These are phyloP conservation scores for Latheticus oryzae DNA, from an alignment of 2,888 invertebrate species.

Conservation along the genomic window DNA sequence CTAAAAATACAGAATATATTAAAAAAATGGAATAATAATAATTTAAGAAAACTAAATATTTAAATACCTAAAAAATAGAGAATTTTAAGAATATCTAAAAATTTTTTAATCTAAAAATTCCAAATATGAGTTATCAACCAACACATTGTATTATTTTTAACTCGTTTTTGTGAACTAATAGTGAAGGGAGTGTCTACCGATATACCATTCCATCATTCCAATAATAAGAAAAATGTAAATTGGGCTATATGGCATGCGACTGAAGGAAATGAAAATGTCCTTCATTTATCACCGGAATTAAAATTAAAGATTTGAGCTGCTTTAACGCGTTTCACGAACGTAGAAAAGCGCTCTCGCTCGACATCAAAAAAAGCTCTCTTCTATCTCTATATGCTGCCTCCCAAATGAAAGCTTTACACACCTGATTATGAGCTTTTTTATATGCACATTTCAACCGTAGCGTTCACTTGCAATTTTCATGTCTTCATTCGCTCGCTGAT, in stretches of 20 bases:
- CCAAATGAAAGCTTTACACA: constrained; percentile 39
- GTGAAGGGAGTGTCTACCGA: no score
- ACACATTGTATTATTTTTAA: no score
- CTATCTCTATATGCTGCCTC: constrained; percentile 24
- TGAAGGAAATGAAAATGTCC: constrained; percentile 51
- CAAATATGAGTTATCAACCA: no score
- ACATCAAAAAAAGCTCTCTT: constrained; percentile 27
- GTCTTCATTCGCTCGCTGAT: constrained; percentile 20
- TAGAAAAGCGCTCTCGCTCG: constrained; percentile 4
- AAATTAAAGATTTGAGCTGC: constrained; percentile 50
- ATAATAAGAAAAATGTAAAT: constrained; percentile 51
- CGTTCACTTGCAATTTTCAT: constrained; percentile 32
- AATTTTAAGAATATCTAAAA: no score
- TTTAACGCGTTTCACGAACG: constrained; percentile 44
- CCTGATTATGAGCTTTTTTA: constrained; percentile 42
- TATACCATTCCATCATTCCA: constrained; percentile 1
- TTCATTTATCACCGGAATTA: constrained; percentile 52
- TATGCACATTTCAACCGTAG: constrained; percentile 40
- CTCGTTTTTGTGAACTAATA: no score
- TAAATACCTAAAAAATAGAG: no score
- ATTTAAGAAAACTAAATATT: no score
- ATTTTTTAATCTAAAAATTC: no score
- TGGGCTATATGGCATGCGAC: constrained; percentile 43
- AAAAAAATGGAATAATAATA: no score
- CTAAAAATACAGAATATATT: no score